Base-by-base conservation (phyloP, 2,113 vertebrate genomes). In the Upupa epops region DNA sequence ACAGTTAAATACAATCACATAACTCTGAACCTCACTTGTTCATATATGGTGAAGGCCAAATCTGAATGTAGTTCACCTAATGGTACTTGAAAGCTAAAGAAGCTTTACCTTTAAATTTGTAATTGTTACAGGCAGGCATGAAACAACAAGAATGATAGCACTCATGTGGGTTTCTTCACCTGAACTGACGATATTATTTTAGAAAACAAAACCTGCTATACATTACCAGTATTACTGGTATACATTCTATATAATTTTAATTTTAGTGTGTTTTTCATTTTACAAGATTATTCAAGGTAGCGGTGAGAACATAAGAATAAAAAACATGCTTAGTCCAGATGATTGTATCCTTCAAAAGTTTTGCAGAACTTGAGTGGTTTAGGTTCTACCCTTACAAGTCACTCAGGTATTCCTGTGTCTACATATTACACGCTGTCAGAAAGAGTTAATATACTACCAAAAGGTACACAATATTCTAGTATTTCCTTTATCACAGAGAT, bases 371-470 rank as follows among this genome's bases (percentile, higher is more conserved):
- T 3, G 2, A 26, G 17, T 19, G 19, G 15, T 17, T 76, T 52
- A 37, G 5, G 14, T 74, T 55, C 19, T 10, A 6, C 42, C 68
- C 3, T 37, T 59, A 42, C 17, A 77, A 80, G 8, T 71, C 7
- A 70, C 26, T 71, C 16, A 31, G 31, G 11, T 72, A 29, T 45
- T 60, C 17, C 55, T 36, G 45, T 5, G 13, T 73, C 29, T 59
- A 21, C 32, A 45, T 28, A 11, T 28, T 37, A 28, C 24, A 25
- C 34, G 52, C 10, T 64, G 78, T 42, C 29, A 88, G 10, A 12
- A 84, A 65, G 63, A 85, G 10, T 42, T 95, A 96, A 93, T 74
- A 65, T 73, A 65, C n/a, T 78, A 37, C 72, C 86, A 94, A 90
- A 90, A 96, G 31, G 24, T 51, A 91, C 15, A 36, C 29, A 49